These are phyloP conservation scores for Zeuzera pyrina DNA, from an alignment of 2,888 invertebrate genomes.

Conservation along the genomic window DNA sequence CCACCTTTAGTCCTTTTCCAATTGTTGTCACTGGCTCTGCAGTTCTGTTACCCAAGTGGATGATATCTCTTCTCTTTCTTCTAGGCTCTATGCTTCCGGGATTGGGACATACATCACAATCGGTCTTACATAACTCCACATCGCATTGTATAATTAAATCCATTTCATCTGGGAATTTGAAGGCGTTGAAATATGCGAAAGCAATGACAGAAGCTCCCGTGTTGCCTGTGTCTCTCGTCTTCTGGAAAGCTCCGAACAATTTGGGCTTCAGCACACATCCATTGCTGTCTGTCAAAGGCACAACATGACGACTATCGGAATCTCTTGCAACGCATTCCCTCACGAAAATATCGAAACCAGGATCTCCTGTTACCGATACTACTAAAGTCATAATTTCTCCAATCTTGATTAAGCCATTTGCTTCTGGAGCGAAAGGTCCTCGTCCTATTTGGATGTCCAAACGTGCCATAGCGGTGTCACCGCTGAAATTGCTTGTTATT, in stretches of 20 bases:
- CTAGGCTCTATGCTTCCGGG: conserved; percentile 74
- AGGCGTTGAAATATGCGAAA: conserved; percentile 85
- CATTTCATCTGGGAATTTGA: conserved; percentile 90
- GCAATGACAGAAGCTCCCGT: conserved; percentile 83
- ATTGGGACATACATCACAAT: conserved; percentile 82
- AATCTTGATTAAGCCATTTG: conserved; percentile 84
- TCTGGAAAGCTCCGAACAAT: conserved; percentile 86
- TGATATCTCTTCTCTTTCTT: conserved; percentile 55
- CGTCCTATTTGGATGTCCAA: conserved; percentile 84
- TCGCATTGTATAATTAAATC: conserved; percentile 87
- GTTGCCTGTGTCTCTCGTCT: conserved; percentile 81
- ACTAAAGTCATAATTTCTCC: conserved; percentile 88
- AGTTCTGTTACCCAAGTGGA: conserved; percentile 60
- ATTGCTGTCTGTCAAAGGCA: conserved; percentile 80
- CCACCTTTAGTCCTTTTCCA: conserved; percentile 77
- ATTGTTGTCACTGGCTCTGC: conserved; percentile 75
- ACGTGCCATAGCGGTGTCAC: conserved; percentile 86
- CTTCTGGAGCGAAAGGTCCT: conserved; percentile 84
- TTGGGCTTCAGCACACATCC: conserved; percentile 87
- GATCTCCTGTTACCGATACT: conserved; percentile 84
- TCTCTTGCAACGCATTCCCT: conserved; percentile 84
- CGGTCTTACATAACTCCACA: conserved; percentile 85
- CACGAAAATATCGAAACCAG: conserved; percentile 84
- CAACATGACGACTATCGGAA: conserved; percentile 75
- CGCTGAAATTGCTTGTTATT: conserved; percentile 86